Base-by-base conservation (phyloP, 2,888 invertebrate genomes). In the Rhorus exstirpatorius region DNA sequence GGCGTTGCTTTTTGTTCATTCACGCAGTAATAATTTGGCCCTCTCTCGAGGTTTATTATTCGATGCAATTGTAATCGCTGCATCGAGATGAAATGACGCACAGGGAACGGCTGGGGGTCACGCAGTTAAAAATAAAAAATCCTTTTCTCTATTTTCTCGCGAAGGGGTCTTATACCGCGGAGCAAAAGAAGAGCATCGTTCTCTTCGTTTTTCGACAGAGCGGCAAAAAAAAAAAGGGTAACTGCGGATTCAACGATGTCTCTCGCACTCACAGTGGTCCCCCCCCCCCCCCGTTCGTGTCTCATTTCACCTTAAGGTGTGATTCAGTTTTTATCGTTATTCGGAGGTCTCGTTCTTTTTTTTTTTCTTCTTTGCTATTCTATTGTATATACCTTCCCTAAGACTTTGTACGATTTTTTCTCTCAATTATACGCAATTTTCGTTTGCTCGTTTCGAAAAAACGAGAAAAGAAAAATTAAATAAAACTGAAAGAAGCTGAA, bases 401-500 rank as follows among this genome's bases (percentile, higher is more conserved):
- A 80, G 71, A 85, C 78, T 85, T 84, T 85, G 79, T 85, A 84
- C 84, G 84, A 79, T 76, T 83, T 81, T 79, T 35, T 51, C 21
- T 35, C 14, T 55, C 19, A 8, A 1, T 44, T 7, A 31, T 51
- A 21, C 58, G 60, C 38, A 41, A 10, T 60, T 19, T 35, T 67
- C 72, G 61, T 14, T 78, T 35, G 35, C 44, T 65, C 17, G 49
- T 7, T 38, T 68, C n/a, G 8, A 44, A n/a, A 38, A 24, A 38
- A 53, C 38, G 17, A 51, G 3, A 14, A 14, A 24, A 46, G 14
- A 17, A 35, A 51, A 46, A n/a, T n/a, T n/a, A n/a, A n/a, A n/a
- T n/a, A n/a, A n/a, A n/a, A n/a, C n/a, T n/a, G n/a, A n/a, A n/a
- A n/a, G n/a, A n/a, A n/a, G n/a, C n/a, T n/a, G n/a, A n/a, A n/a